Evolutionary conservation across 2,797 vertebrate genomes (phyloP).

Genomic region (Pterois miles): DNA sequence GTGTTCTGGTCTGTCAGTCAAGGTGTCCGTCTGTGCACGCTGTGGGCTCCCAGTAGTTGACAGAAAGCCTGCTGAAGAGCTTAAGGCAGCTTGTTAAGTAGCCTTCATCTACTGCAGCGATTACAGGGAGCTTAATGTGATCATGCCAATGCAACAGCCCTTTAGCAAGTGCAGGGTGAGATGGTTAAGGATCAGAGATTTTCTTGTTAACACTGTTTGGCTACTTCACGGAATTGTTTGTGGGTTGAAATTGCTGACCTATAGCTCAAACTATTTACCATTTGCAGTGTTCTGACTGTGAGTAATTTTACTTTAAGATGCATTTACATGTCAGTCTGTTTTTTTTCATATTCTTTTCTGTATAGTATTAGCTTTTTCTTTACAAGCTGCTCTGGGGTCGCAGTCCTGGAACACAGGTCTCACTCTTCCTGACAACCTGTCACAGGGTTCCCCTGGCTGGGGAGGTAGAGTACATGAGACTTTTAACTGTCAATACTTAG

Average conservation of each 20-base stretch:
- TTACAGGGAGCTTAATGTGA: conserved; percentile 73
- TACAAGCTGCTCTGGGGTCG: not conserved
- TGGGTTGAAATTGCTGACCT: not conserved
- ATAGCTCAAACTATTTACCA: not conserved
- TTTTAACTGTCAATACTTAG: conserved; percentile 29
- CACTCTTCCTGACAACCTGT: conserved; percentile 15
- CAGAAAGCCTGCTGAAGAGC: conserved; percentile 73
- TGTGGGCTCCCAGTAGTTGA: conserved; percentile 57
- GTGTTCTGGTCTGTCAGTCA: conserved; percentile 60
- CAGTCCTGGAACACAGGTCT: not conserved
- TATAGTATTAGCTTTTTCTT: not conserved
- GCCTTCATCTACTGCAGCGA: conserved; percentile 73
- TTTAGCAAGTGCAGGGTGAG: conserved; percentile 52
- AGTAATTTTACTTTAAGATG: not conserved
- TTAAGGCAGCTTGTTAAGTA: conserved; percentile 76
- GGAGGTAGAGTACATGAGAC: conserved; percentile 1
- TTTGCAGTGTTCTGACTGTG: not conserved
- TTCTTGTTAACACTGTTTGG: conserved; percentile 36
- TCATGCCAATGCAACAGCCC: conserved; percentile 49
- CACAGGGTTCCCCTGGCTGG: conserved; percentile 15
- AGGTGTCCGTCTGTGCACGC: conserved; percentile 60
- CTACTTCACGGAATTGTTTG: not conserved
- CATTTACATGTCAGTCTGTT: not conserved
- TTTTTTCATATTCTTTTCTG: not conserved
- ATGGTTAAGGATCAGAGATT: conserved; percentile 52